A percentile compares a stretch with the other conserved stretches of the same genome.
phyloP scores from a whole-genome alignment of 2,113 vertebrate species.

The Pedionomus torquatus region DNA sequence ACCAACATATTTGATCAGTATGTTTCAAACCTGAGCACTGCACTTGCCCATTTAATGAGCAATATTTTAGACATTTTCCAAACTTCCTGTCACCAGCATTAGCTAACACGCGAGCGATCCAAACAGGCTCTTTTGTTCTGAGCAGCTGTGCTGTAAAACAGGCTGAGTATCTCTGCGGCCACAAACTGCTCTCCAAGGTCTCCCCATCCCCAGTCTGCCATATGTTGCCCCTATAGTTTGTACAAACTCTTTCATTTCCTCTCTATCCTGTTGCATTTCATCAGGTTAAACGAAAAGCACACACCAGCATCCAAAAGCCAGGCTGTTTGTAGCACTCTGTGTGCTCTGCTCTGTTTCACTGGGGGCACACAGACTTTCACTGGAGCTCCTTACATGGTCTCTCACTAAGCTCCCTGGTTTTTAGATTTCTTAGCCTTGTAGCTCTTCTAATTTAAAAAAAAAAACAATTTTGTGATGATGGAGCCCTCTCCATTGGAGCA shows the following conservation, averaged over 20 bases:
- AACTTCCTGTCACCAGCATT: slow-evolving; percentile 59
- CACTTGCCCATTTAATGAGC: slow-evolving; percentile 33
- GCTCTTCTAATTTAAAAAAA: not conserved
- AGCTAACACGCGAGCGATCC: not conserved
- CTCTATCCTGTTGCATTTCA: slow-evolving; percentile 49
- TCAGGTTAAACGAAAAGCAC: not conserved
- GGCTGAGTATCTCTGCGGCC: slow-evolving; percentile 6
- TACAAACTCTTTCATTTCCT: slow-evolving; percentile 58
- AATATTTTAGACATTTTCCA: slow-evolving; percentile 58
- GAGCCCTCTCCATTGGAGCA: not conserved
- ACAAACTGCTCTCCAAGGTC: slow-evolving; percentile 53
- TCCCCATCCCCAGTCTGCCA: slow-evolving; percentile 40
- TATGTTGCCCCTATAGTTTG: slow-evolving; percentile 35
- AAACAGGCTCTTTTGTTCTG: slow-evolving; percentile 44
- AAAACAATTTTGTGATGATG: not conserved
- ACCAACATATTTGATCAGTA: slow-evolving; percentile 3
- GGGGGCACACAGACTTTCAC: not conserved
- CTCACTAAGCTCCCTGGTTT: not conserved
- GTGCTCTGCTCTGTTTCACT: not conserved
- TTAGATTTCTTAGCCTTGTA: not conserved
- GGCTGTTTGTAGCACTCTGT: not conserved
- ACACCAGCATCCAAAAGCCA: rapidly evolving
- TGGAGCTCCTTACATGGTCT: not conserved
- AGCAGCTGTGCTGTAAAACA: slow-evolving; percentile 65
- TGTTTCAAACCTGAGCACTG: not conserved